Evolutionary conservation across 2,797 vertebrate species (phyloP).

Genomic region (Melanotaenia nigrans): DNA sequence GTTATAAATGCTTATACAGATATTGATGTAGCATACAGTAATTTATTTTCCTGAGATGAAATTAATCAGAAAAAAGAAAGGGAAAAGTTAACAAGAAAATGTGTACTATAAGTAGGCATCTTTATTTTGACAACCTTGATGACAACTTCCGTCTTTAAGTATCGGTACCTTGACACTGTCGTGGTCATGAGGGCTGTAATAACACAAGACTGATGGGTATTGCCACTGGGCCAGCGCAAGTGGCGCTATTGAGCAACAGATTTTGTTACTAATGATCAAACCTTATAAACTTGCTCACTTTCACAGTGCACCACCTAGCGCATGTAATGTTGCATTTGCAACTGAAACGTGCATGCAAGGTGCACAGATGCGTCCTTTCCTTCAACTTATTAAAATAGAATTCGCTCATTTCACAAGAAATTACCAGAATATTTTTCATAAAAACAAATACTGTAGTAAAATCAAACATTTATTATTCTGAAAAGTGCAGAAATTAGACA

Average conservation of each 20-base stretch:
- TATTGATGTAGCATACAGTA: neutral
- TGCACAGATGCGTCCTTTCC: conserved; percentile 49
- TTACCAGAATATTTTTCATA: neutral
- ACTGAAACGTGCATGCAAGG: conserved; percentile 47
- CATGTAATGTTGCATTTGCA: conserved; percentile 69
- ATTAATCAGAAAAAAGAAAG: neutral
- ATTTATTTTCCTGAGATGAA: neutral
- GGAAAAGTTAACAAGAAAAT: neutral
- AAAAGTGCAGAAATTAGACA: conserved; percentile 2
- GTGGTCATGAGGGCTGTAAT: conserved; percentile 90
- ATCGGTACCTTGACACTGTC: conserved; percentile 37
- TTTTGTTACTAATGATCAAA: conserved; percentile 78
- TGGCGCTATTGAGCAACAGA: conserved; percentile 84
- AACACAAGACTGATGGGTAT: conserved; percentile 80
- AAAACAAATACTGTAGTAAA: neutral
- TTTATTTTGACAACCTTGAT: conserved; percentile 49
- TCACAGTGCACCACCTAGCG: conserved; percentile 84
- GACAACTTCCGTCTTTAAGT: neutral
- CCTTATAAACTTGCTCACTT: conserved; percentile 75
- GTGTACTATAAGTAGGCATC: fast-evolving
- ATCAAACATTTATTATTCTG: neutral
- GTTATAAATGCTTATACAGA: neutral
- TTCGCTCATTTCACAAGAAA: conserved; percentile 2
- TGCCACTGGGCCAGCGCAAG: conserved; percentile 82
- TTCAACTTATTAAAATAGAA: conserved; percentile 33